Conservation (phyloP, 2,888 invertebrate species). For the Chymomyza procnemis region DNA sequence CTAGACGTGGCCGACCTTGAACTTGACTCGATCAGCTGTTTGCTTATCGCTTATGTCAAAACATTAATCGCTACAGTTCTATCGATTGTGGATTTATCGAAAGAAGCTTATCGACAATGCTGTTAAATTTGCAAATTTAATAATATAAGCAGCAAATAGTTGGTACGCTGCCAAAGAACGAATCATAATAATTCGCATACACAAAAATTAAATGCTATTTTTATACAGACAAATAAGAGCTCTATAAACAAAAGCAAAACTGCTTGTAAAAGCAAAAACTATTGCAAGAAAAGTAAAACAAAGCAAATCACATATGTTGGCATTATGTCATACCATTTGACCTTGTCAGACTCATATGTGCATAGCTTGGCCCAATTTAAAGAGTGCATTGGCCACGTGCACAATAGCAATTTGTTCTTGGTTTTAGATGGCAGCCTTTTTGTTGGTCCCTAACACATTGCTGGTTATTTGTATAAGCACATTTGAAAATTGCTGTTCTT, state of each 20-base stretch:
- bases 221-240: not conserved
- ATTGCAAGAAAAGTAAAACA: not conserved
- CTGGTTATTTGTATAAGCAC: too few relatives aligned
- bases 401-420: too few relatives aligned
- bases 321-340: conserved; percentile 20
- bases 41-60: not conserved
- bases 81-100: conserved; percentile 13
- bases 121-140: conserved; percentile 25
- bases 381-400: not conserved
- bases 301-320: conserved; percentile 6
- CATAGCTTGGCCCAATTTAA: not conserved
- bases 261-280: not conserved
- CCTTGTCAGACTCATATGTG: not conserved
- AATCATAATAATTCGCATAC: not conserved
- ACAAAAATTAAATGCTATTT: conserved; percentile 10
- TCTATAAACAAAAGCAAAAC: not conserved
- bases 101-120: conserved; percentile 13
- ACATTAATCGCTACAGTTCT: not conserved
- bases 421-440: not conserved
- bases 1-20: conserved; percentile 36
- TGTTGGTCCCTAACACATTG: not conserved
- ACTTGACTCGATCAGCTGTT: conserved; percentile 35
- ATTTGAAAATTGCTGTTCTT: too few relatives aligned
- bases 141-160: conserved; percentile 51
- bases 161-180: conserved; percentile 47